phyloP scores from a whole-genome alignment of 2,888 invertebrate genomes.

The Reticulitermes lucifugus region DNA sequence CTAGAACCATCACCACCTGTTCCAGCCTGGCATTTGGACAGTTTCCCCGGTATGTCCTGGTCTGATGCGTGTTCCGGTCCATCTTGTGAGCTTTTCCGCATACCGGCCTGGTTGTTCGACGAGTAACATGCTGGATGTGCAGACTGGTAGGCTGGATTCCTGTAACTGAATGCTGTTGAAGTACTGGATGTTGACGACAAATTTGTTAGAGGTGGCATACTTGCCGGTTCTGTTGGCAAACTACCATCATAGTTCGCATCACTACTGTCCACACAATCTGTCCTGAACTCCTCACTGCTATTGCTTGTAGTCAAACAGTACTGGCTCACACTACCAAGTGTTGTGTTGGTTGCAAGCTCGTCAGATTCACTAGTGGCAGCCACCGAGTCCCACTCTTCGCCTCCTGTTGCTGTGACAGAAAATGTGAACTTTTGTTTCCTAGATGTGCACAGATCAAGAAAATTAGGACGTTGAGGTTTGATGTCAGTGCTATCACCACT shows the following conservation, averaged over 20 bases:
- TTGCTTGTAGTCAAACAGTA: slow-evolving; percentile 56
- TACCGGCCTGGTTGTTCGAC: slow-evolving; percentile 23
- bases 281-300: slow-evolving; percentile 60
- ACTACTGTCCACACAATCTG: not conserved
- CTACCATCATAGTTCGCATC: slow-evolving; percentile 17
- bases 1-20: slow-evolving; percentile 59
- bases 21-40: slow-evolving; percentile 56
- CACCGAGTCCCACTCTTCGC: slow-evolving; percentile 58
- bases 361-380: slow-evolving; percentile 38
- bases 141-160: slow-evolving; percentile 81
- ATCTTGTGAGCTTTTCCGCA: slow-evolving; percentile 43
- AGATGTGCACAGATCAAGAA: slow-evolving; percentile 72
- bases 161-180: slow-evolving; percentile 72
- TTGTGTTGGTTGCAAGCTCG: slow-evolving; percentile 57
- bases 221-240: slow-evolving; percentile 67
- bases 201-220: slow-evolving; percentile 67
- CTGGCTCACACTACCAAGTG: slow-evolving; percentile 33
- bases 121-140: slow-evolving; percentile 68
- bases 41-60: slow-evolving; percentile 63
- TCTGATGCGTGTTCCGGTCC: slow-evolving; percentile 62
- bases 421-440: slow-evolving; percentile 73
- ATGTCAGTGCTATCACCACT: slow-evolving; percentile 31
- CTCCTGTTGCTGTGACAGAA: slow-evolving; percentile 66
- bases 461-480: slow-evolving; percentile 68
- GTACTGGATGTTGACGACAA: slow-evolving; percentile 60